Evolutionary conservation across 2,113 vertebrate species (phyloP).

Genomic region (Hipposideros armiger): DNA sequence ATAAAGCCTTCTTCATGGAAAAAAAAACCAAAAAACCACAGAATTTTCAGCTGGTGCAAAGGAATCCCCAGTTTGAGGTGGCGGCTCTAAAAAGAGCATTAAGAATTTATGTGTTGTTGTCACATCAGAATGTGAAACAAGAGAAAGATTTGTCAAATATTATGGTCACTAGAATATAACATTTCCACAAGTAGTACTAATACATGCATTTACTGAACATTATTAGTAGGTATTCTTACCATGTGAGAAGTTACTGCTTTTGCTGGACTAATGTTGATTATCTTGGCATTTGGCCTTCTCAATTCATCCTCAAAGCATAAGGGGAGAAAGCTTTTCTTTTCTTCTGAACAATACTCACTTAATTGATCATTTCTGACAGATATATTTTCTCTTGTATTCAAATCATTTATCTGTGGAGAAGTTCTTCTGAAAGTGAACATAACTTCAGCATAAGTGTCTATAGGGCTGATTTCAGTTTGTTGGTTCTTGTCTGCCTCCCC

Average conservation of each 20-base stretch:
- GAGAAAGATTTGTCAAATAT: constrained; percentile 38
- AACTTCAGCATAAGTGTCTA: constrained; percentile 8
- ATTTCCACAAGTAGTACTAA: background rate
- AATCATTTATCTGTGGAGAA: background rate
- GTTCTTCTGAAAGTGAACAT: constrained; percentile 72
- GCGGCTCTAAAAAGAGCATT: background rate
- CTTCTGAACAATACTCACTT: background rate
- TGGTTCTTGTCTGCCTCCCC: background rate
- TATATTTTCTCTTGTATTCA: constrained; percentile 11
- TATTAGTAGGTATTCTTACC: constrained; percentile 49
- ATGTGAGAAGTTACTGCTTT: background rate
- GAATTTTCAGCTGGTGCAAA: background rate
- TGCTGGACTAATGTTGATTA: constrained; percentile 50
- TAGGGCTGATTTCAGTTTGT: background rate
- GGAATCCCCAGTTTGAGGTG: background rate
- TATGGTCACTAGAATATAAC: background rate
- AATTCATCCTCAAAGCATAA: constrained; percentile 84
- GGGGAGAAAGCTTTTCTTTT: constrained; percentile 63
- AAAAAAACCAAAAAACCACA: background rate
- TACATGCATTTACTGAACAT: background rate
- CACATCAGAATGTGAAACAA: background rate
- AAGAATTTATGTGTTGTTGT: background rate
- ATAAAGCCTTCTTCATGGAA: constrained; percentile 5
- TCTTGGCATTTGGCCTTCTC: constrained; percentile 79
- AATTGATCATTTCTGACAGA: background rate